Conservation (phyloP, 2,797 vertebrate genomes). For the Microctenopoma stevenorrisi region DNA sequence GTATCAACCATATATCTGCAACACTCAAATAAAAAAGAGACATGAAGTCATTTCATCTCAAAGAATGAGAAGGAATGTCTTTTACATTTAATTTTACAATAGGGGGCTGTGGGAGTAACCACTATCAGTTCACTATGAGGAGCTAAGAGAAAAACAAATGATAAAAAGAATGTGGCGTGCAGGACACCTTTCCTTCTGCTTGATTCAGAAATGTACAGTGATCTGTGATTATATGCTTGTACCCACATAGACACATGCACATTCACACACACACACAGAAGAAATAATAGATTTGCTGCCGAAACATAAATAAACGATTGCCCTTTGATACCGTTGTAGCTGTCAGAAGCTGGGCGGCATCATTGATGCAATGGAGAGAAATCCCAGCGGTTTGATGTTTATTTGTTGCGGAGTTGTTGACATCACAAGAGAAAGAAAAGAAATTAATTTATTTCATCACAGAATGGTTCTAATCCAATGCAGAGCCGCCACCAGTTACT, state of each 20-base stretch:
- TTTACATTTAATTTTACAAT: too few relatives aligned
- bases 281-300: constrained; percentile 64
- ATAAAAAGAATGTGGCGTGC: constrained; percentile 48
- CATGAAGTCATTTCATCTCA: too few relatives aligned
- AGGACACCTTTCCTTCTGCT: constrained; percentile 54
- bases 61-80: too few relatives aligned
- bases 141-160: constrained; percentile 24
- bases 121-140: too few relatives aligned
- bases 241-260: constrained; percentile 7
- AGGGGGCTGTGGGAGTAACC: too few relatives aligned
- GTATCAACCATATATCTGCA: too few relatives aligned
- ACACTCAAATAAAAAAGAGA: too few relatives aligned
- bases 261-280: constrained; percentile 6
- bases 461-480: constrained; percentile 57
- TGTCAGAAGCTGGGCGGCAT: constrained; percentile 65
- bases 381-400: constrained; percentile 66
- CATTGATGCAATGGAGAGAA: constrained; percentile 76
- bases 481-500: constrained; percentile 43
- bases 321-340: constrained; percentile 71
- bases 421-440: constrained; percentile 43
- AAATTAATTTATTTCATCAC: constrained; percentile 67
- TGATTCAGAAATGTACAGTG: constrained; percentile 52
- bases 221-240: constrained; percentile 44
- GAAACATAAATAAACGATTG: constrained; percentile 70
- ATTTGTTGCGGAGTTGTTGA: constrained; percentile 68